These are phyloP conservation scores for Thryonomys swinderianus DNA, from an alignment of 2,113 vertebrate species.

Conservation along the genomic window DNA sequence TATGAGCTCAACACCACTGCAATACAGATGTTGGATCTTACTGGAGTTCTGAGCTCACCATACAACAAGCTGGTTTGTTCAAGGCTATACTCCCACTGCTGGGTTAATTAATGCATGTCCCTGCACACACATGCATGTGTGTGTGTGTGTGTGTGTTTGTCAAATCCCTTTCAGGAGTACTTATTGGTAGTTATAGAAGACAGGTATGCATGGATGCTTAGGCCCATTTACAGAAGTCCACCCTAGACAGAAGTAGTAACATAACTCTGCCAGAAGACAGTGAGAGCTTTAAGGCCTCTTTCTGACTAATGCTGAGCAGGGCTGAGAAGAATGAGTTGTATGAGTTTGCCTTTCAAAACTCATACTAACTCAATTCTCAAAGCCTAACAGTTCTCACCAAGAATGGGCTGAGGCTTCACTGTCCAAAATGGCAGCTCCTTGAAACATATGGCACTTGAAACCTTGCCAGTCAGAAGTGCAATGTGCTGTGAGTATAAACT, in stretches of 20 bases:
- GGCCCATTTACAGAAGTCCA: background rate
- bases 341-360: slow-evolving; percentile 30
- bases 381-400: slow-evolving; percentile 35
- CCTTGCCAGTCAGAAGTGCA: background rate
- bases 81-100: background rate
- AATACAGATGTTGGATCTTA: background rate
- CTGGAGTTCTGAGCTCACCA: background rate
- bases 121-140: too few species aligned
- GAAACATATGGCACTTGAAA: slow-evolving; percentile 1
- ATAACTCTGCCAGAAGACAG: background rate
- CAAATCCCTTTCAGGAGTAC: slow-evolving; percentile 37
- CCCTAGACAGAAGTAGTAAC: background rate
- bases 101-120: background rate
- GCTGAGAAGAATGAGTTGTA: too few species aligned
- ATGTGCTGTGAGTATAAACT: background rate
- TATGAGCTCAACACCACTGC: background rate
- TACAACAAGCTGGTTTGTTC: background rate
- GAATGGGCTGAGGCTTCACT: background rate
- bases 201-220: background rate
- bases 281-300: background rate
- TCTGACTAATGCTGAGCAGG: slow-evolving; percentile 13
- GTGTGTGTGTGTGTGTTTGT: background rate
- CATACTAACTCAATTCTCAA: slow-evolving; percentile 2
- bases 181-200: background rate
- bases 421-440: background rate